These are phyloP conservation scores for Lottia scabra DNA, from an alignment of 2,888 invertebrate genomes.

Conservation along the genomic window DNA sequence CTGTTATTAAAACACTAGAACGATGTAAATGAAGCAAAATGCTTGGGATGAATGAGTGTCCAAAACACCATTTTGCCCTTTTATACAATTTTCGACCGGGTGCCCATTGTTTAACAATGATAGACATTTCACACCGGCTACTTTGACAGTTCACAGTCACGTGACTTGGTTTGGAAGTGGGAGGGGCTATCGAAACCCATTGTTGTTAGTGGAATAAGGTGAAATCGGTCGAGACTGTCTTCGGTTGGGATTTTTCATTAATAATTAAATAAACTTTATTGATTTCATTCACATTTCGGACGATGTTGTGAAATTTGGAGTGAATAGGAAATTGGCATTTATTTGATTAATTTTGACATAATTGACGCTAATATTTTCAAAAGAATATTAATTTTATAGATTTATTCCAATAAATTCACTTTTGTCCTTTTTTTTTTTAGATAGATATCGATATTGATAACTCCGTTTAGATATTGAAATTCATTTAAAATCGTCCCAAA, in stretches of 20 bases:
- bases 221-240: neutral
- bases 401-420: no score
- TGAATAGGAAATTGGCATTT: no score
- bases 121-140: conserved; percentile 34
- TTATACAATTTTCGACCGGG: conserved; percentile 14
- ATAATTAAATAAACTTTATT: conserved; percentile 1
- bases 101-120: conserved; percentile 12
- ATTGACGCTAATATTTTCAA: no score
- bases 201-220: neutral
- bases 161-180: conserved; percentile 31
- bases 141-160: conserved; percentile 31
- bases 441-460: no score
- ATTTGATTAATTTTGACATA: no score
- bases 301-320: no score
- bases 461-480: no score
- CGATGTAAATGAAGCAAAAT: neutral
- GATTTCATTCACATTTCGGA: no score
- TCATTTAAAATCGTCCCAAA: no score
- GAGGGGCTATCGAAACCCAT: conserved; percentile 13
- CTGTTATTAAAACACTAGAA: neutral
- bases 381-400: no score
- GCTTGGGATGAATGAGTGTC: conserved; percentile 1
- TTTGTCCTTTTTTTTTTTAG: no score
- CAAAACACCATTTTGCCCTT: conserved; percentile 8
- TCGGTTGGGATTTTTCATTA: neutral